These are phyloP conservation scores for Tympanuchus pallidicinctus DNA, from an alignment of 2,113 vertebrate genomes.

Conservation along the genomic window DNA sequence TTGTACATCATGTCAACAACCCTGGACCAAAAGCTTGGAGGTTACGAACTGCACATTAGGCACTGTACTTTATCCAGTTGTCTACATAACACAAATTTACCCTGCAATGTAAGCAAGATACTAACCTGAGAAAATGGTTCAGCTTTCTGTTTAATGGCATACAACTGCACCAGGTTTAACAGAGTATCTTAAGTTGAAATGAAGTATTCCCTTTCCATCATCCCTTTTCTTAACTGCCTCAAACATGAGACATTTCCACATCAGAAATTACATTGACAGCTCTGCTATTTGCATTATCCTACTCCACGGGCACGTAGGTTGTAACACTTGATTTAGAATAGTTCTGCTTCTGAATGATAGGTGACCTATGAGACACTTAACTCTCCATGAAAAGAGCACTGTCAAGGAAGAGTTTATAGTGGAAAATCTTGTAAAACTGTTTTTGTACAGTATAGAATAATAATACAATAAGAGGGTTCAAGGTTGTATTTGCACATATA, in stretches of 20 bases:
- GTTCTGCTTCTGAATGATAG: background rate
- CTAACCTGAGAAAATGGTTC: background rate
- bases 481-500: background rate
- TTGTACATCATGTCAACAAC: background rate
- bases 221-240: background rate
- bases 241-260: background rate
- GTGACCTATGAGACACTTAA: background rate
- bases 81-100: background rate
- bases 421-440: background rate
- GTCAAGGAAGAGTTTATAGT: background rate
- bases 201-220: background rate
- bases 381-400: background rate
- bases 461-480: background rate
- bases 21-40: background rate
- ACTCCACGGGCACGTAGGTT: background rate
- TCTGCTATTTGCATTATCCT: background rate
- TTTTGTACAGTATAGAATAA: background rate
- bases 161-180: background rate
- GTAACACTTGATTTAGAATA: background rate
- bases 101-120: background rate
- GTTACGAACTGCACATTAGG: background rate
- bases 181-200: background rate
- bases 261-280: background rate
- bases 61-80: background rate
- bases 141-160: background rate